Evolutionary conservation across 2,113 vertebrate genomes (phyloP).

Genomic region (Mobula hypostoma): DNA sequence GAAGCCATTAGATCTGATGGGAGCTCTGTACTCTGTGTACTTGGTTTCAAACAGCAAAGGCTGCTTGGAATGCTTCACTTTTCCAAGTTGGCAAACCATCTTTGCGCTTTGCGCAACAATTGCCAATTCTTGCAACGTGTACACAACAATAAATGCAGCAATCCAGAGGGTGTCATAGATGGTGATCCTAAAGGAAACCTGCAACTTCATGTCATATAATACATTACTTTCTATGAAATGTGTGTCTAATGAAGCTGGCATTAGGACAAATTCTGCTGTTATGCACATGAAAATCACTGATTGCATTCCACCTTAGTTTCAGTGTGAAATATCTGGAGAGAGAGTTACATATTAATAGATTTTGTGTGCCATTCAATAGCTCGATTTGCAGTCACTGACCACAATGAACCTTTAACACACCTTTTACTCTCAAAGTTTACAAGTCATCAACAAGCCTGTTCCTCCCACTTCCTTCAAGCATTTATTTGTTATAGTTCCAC

Average conservation of each 20-base stretch:
- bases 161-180: background rate
- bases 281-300: background rate
- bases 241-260: background rate
- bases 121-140: background rate
- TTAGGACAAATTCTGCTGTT: background rate
- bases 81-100: constrained; percentile 13
- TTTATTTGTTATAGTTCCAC: background rate
- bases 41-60: constrained; percentile 2
- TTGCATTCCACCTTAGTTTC: background rate
- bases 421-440: background rate
- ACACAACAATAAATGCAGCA: background rate
- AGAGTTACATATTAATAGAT: too few relatives aligned
- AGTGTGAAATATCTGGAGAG: background rate
- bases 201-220: background rate
- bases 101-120: background rate
- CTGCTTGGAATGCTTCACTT: background rate
- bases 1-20: background rate
- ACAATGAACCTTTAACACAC: too few relatives aligned
- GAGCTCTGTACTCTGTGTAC: background rate
- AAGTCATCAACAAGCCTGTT: background rate
- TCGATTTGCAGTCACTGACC: background rate
- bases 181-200: background rate
- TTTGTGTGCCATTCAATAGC: background rate
- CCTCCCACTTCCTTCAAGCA: too few relatives aligned
- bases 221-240: background rate